Conservation (phyloP, 2,888 invertebrate species). For the Tryphoninae sp. region DNA sequence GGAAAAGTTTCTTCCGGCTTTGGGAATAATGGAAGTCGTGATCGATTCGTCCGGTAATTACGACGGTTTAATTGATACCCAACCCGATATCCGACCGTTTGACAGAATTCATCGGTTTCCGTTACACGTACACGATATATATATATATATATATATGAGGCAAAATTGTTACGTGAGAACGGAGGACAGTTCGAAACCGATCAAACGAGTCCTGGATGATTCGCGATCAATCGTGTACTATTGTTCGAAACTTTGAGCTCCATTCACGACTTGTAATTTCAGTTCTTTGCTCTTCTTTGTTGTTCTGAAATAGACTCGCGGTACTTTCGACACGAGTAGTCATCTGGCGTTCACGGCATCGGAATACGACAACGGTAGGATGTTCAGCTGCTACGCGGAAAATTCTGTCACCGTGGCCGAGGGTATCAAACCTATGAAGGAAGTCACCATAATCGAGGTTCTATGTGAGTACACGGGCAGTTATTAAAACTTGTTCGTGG, state of each 20-base stretch:
- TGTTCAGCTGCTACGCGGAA: constrained; percentile 90
- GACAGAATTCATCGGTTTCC: not conserved
- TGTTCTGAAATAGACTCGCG: constrained; percentile 85
- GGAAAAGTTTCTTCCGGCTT: constrained; percentile 7
- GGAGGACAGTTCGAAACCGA: not conserved
- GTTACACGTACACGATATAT: not conserved
- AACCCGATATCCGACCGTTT: constrained; percentile 36
- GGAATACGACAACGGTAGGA: constrained; percentile 90
- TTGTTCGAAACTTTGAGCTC: not conserved
- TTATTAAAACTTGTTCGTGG: too few relatives aligned
- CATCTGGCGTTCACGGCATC: constrained; percentile 90
- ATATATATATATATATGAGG: not conserved
- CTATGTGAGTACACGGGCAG: constrained; percentile 87
- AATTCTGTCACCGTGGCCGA: constrained; percentile 90
- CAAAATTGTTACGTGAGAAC: not conserved
- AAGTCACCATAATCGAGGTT: constrained; percentile 89
- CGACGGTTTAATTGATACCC: constrained; percentile 51
- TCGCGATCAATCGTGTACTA: not conserved
- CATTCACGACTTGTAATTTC: not conserved
- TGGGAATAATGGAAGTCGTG: constrained; percentile 43
- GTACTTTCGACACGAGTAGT: constrained; percentile 91
- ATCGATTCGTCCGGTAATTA: constrained; percentile 58
- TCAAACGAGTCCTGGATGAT: not conserved
- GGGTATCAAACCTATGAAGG: constrained; percentile 89
- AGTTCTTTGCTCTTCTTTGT: constrained; percentile 22